phyloP scores from a whole-genome alignment of 2,797 vertebrate species.

The Phoebastria nigripes region DNA sequence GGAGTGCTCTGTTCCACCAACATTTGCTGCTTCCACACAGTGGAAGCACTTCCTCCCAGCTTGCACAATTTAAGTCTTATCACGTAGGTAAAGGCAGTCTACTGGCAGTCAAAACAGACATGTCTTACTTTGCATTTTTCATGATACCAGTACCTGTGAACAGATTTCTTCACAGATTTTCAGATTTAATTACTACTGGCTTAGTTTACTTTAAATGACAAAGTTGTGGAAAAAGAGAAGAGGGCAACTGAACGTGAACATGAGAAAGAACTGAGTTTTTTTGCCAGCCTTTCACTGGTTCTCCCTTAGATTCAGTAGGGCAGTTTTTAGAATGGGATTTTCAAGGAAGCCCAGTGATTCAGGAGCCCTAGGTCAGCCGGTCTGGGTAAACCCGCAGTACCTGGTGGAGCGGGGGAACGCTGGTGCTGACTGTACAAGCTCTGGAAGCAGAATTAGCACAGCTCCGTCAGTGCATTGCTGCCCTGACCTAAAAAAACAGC shows the following conservation, averaged over 20 bases:
- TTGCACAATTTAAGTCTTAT: conserved; percentile 48
- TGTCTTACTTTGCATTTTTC: conserved; percentile 63
- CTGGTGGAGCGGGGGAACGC: rapidly evolving
- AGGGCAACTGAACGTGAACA: background rate
- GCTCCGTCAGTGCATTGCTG: background rate
- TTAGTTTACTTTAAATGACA: background rate
- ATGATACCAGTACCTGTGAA: conserved; percentile 55
- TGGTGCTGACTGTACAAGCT: background rate
- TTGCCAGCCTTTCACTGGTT: background rate
- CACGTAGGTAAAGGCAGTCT: conserved; percentile 53
- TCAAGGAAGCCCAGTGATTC: background rate
- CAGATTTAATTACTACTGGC: conserved; percentile 44
- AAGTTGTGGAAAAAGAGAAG: background rate
- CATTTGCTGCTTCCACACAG: background rate
- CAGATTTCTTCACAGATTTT: conserved; percentile 60
- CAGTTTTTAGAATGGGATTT: background rate
- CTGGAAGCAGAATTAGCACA: background rate
- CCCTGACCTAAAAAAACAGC: background rate
- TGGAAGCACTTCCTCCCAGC: background rate
- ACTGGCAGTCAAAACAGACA: conserved; percentile 62
- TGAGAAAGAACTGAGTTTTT: background rate
- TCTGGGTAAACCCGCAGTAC: background rate
- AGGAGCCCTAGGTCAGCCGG: background rate
- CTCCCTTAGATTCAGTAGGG: background rate
- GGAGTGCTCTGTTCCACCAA: background rate